Conservation (phyloP, 2,113 vertebrate genomes). For the Mixornis gularis region DNA sequence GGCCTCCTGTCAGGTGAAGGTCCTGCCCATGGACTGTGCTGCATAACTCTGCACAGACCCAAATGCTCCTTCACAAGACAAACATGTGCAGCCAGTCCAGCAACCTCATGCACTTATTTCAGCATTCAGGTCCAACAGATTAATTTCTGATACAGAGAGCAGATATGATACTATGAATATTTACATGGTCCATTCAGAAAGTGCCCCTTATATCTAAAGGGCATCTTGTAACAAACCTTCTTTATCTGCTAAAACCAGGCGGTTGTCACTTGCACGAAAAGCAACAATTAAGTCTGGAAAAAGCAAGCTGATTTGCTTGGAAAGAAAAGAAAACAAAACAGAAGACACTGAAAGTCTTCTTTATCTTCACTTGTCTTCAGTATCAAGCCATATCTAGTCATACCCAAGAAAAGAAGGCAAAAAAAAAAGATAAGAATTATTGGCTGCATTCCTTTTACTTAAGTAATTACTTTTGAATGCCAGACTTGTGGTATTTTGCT, state of each 20-base stretch:
- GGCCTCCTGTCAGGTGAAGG: not conserved
- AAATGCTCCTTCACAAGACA: not conserved
- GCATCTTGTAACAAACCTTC: not conserved
- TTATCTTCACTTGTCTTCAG: not conserved
- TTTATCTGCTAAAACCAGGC: not conserved
- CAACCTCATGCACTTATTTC: not conserved
- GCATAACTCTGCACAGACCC: not conserved
- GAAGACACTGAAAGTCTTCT: not conserved
- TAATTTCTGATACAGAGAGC: not conserved
- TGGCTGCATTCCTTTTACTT: not conserved
- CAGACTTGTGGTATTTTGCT: not conserved
- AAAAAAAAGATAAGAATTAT: not conserved
- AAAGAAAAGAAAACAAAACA: not conserved
- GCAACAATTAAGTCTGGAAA: not conserved
- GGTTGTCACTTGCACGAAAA: not conserved
- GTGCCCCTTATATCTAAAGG: not conserved
- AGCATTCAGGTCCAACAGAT: not conserved
- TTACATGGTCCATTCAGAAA: not conserved
- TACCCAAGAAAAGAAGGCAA: not conserved
- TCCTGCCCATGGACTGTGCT: rapidly evolving
- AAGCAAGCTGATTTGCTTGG: not conserved
- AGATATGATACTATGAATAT: not conserved
- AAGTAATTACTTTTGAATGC: not conserved
- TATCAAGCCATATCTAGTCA: not conserved
- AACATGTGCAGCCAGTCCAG: not conserved